Base-by-base conservation (phyloP, 2,888 invertebrate species). In the Petrophora chlorosata region DNA sequence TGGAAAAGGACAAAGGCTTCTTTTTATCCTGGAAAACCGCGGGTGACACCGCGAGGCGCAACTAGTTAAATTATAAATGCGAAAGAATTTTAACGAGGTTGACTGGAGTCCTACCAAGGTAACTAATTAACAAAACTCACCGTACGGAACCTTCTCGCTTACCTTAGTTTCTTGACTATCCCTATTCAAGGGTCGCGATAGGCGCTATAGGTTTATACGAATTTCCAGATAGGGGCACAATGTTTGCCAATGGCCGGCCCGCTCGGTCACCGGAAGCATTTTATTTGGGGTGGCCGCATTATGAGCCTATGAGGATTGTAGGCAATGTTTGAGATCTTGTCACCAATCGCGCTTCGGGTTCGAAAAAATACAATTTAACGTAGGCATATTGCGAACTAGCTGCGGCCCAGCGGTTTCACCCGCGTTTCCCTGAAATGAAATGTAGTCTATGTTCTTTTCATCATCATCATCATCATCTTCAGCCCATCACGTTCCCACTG, bases 191-290 rank as follows among this genome's bases (percentile, higher is more conserved):
- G 52, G 54, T 59, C 39, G 44, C 47, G 52, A 54, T 56, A 56
- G 53, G 53, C 56, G 53, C 48, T 50, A 53, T 57, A 56, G 50
- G 53, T 57, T 56, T 55, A 56, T 56, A 58, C 51, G 44, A 58
- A 55, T 63, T 56, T 41, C 53, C 56, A 43, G 63, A 61, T 56
- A 58, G 49, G 38, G 46, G 48, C 30, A 53, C 57, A 36, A 59
- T 63, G 61, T 61, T 59, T 59, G 58, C 58, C 61, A 49, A 61
- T 55, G 58, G 52, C 45, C 45, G 42, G 43, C 34, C 47, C 45
- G 49, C 44, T 35, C 45, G 43, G 52, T 34, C 36, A 45, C 42
- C 52, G 59, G 59, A 59, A 56, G 13, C 49, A 26, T 56, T 59
- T 56, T 53, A 54, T 54, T 59, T 45, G 40, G 53, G 53, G 43